Evolutionary conservation across 2,888 invertebrate species (phyloP).

Genomic region (Griposia aprilina): DNA sequence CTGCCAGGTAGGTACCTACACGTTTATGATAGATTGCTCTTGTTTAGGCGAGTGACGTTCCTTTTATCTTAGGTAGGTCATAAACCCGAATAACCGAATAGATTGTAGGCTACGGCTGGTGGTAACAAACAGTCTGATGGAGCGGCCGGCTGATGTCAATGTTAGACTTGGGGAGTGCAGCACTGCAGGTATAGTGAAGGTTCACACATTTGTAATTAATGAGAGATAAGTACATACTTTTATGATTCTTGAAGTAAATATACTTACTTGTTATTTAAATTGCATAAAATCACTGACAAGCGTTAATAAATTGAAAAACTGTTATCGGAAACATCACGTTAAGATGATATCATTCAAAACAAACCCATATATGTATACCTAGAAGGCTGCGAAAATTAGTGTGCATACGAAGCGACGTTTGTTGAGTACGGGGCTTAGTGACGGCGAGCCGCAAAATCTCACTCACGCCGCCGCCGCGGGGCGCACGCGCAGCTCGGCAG

Average conservation of each 20-base stretch:
- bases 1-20: not conserved
- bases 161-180: not conserved
- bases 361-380: slow-evolving; percentile 39
- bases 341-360: slow-evolving; percentile 53
- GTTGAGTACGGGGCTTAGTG: slow-evolving; percentile 17
- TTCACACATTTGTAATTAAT: not conserved
- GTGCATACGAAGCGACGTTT: slow-evolving; percentile 33
- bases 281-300: not conserved
- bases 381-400: slow-evolving; percentile 70
- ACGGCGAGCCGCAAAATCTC: not conserved
- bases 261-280: not conserved
- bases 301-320: slow-evolving; percentile 1
- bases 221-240: not conserved
- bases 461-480: not conserved
- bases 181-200: not conserved
- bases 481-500: not conserved
- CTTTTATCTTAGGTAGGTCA: slow-evolving; percentile 6
- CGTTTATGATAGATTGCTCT: slow-evolving; percentile 11
- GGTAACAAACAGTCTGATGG: not conserved
- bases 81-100: not conserved
- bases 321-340: slow-evolving; percentile 10
- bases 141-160: not conserved
- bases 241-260: slow-evolving; percentile 9
- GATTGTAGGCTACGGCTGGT: not conserved
- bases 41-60: slow-evolving; percentile 10